Evolutionary conservation across 2,797 vertebrate genomes (phyloP), one percentile per base, ranked within the genome.

Genomic region (Lerista edwardsae): DNA sequence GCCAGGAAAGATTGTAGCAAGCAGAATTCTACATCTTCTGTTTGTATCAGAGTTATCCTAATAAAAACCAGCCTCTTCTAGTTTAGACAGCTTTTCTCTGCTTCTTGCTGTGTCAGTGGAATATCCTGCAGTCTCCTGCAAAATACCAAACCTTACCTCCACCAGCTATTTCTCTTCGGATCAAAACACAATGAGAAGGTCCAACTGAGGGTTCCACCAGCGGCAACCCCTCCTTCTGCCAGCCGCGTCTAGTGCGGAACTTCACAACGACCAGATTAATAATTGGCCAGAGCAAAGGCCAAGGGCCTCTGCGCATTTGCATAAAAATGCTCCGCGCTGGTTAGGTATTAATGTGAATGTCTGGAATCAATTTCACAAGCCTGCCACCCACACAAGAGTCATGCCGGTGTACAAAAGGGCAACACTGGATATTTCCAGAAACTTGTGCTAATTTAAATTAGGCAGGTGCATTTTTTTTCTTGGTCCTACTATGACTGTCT

Each of bases 261-360:
- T 44, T 34, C 36, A 39, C 59, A 67, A 80, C 67, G 47, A 31
- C 9, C 71, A 27, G 61, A 74, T 85, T 85, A 68, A 85, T 85
- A 31, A 85, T 74, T 67, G 47, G 36, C 84, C n/a, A 64, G 51
- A 85, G 25, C 14, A 27, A 34, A 67, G 31, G 39, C 61, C 80
- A 79, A 85, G 71, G 51, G 64, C 61, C 64, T 67, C 61, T 80
- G 61, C 36, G 21, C 10, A 74, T 44, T 80, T 68, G 61, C n/a
- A 67, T 75, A 57, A 8, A 47, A 85, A 80, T 75, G 27, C 23
- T 41, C 36, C 34, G 61, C 11, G n/a, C 34, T 41, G 34, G 72
- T 75, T 85, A 72, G 61, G 19, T 82, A 75, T 75, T 82, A 75
- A 74, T 59, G 51, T 41, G 47, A 67, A 57, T 23, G 51, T 31